These are phyloP conservation scores for Drosophila infuscata DNA, from an alignment of 2,888 invertebrate species.

Conservation along the genomic window DNA sequence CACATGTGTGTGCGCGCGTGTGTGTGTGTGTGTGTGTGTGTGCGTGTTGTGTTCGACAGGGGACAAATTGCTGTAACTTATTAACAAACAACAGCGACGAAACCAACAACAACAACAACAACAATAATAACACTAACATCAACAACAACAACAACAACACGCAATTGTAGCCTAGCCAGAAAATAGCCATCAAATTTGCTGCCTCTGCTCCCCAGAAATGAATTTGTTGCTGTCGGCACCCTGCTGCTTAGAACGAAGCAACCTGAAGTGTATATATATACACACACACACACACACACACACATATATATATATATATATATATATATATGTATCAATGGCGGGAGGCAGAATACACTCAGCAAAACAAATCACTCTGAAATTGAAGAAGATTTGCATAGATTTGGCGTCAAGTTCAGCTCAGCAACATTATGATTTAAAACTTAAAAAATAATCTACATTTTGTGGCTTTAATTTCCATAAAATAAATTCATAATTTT, in stretches of 20 bases:
- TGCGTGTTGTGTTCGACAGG: slow-evolving; percentile 52
- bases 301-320: no score
- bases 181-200: slow-evolving; percentile 41
- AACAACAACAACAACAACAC: slow-evolving; percentile 29
- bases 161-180: slow-evolving; percentile 5
- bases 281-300: no score
- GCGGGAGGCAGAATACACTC: not conserved
- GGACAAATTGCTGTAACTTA: slow-evolving; percentile 76
- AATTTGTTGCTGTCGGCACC: slow-evolving; percentile 40
- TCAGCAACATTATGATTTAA: not conserved
- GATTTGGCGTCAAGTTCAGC: not conserved
- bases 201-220: slow-evolving; percentile 20
- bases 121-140: slow-evolving; percentile 27
- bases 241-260: slow-evolving; percentile 45
- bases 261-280: slow-evolving; percentile 7
- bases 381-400: not conserved
- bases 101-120: slow-evolving; percentile 23
- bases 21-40: slow-evolving; percentile 15
- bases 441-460: accelerated
- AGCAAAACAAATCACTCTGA: not conserved
- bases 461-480: not conserved
- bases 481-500: not conserved
- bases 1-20: slow-evolving; percentile 12
- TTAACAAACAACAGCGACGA: slow-evolving; percentile 53
- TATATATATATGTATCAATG: no score